Evolutionary conservation across 2,888 invertebrate species (phyloP), one percentile per base, ranked within the genome.

Genomic region (Latrodectus elegans): DNA sequence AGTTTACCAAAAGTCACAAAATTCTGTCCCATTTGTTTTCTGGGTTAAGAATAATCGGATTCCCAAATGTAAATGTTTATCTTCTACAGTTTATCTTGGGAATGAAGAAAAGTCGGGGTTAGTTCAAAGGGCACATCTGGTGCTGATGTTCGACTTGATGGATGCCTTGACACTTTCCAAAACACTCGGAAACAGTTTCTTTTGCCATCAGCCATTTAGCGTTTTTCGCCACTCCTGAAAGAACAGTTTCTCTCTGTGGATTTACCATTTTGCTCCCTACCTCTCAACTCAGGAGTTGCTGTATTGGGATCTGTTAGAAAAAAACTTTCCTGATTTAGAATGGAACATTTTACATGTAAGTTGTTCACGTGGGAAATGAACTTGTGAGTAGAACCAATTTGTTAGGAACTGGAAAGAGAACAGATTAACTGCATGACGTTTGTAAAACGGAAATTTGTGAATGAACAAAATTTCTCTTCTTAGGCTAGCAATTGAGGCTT

Each of bases 21-120:
- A 38, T 38, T 38, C 38, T 38, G 4, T 38, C 38, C 38, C 12
- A 60, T 60, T 60, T 60, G 60, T 60, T 60, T 60, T 60, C 60
- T 11, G 60, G n/a, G n/a, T 6, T 12, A 60, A n/a, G 60, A 77
- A 52, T 22, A 67, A 77, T 17, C 9, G 53, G 15, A 77, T 68
- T 77, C 77, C 52, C n/a, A 26, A 77, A 49, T 53, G 81, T 74
- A 81, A 81, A 81, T 81, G 73, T 81, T 81, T 81, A 81, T 81
- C 81, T 67, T 65, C 22, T 6, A 22, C n/a, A 51, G 73, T 81
- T 81, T 81, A 81, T 81, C 65, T 81, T 55, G 52, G 53, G 53
- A 15, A 38, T 38, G 71, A 79, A 79, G 64, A 79, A 55, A 70
- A 38, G 38, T 70, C 70, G 55, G 11, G 17, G n/a, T 55, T 8